Percentiles rank a stretch among this genome's conserved stretches.
These are phyloP conservation scores for Drosophila lowei DNA, from an alignment of 1,140 invertebrate species.

Conservation along the genomic window DNA sequence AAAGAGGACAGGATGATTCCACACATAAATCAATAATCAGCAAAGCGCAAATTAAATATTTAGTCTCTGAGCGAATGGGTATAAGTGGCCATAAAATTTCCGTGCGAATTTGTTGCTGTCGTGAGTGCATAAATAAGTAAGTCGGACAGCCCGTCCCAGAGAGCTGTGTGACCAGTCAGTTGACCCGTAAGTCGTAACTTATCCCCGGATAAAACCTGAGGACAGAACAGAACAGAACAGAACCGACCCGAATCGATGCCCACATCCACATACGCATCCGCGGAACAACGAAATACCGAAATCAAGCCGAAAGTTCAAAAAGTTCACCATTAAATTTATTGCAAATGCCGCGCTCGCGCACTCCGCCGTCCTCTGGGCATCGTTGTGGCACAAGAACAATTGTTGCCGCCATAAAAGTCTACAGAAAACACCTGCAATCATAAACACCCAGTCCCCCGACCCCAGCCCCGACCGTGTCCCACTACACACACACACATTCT, in stretches of 20 bases:
- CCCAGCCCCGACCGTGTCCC: neutral
- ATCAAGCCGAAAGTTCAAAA: constrained; percentile 39
- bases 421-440: constrained; percentile 41
- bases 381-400: constrained; percentile 42
- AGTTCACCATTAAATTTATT: constrained; percentile 61
- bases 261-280: neutral
- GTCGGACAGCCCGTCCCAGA: constrained; percentile 22
- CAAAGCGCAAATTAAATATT: constrained; percentile 63
- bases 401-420: constrained; percentile 23
- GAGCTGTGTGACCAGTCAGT: constrained; percentile 38
- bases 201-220: constrained; percentile 7
- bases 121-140: constrained; percentile 64
- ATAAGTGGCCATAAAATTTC: constrained; percentile 69
- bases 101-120: constrained; percentile 37
- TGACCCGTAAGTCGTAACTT: constrained; percentile 48
- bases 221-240: neutral
- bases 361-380: constrained; percentile 63
- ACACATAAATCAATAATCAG: constrained; percentile 67
- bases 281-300: constrained; percentile 12
- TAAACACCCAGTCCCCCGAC: constrained; percentile 25
- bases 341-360: constrained; percentile 69
- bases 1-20: too few relatives aligned
- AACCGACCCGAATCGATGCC: too few relatives aligned
- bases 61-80: constrained; percentile 58
- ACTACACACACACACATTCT: neutral